A percentile compares a stretch with the other conserved stretches of the same genome.
Conservation (phyloP, 2,797 vertebrate species). For the Anguilla megastoma region DNA sequence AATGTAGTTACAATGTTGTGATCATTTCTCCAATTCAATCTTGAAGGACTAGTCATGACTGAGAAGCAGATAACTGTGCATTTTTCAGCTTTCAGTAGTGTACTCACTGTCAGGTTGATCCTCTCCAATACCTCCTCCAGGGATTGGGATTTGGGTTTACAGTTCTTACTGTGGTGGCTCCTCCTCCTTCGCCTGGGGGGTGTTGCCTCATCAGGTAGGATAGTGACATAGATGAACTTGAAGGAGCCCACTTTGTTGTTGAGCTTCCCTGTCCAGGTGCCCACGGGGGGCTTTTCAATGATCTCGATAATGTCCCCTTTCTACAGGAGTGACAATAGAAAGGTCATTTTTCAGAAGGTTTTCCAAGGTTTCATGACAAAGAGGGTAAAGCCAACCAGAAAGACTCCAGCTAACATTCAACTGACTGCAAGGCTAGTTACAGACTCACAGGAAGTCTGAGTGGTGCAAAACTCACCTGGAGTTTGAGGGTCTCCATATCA, state of each 20-base stretch:
- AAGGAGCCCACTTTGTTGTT: constrained; percentile 93
- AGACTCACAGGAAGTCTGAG: not conserved
- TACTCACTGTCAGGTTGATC: constrained; percentile 83
- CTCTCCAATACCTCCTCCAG: constrained; percentile 90
- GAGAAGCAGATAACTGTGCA: not conserved
- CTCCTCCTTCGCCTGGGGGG: constrained; percentile 69
- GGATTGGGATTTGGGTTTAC: constrained; percentile 78
- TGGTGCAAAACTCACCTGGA: constrained; percentile 74
- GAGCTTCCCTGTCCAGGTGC: constrained; percentile 93
- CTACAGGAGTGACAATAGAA: constrained; percentile 59
- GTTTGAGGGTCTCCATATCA: constrained; percentile 90
- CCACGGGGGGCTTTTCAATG: constrained; percentile 89
- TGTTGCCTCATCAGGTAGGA: constrained; percentile 82
- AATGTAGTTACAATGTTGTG: not conserved
- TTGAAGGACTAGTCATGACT: not conserved
- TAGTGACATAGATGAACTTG: constrained; percentile 96
- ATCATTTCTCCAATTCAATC: not conserved
- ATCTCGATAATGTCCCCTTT: constrained; percentile 95
- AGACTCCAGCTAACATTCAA: not conserved
- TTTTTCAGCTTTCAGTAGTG: not conserved
- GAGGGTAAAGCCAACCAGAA: not conserved
- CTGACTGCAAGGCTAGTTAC: not conserved
- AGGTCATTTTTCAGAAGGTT: not conserved
- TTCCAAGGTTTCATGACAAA: not conserved
- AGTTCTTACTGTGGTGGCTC: constrained; percentile 61